Percentiles rank a stretch among this genome's conserved stretches.
Evolutionary conservation across 2,113 vertebrate species (phyloP).

Genomic region (Rhinolophus sinicus): DNA sequence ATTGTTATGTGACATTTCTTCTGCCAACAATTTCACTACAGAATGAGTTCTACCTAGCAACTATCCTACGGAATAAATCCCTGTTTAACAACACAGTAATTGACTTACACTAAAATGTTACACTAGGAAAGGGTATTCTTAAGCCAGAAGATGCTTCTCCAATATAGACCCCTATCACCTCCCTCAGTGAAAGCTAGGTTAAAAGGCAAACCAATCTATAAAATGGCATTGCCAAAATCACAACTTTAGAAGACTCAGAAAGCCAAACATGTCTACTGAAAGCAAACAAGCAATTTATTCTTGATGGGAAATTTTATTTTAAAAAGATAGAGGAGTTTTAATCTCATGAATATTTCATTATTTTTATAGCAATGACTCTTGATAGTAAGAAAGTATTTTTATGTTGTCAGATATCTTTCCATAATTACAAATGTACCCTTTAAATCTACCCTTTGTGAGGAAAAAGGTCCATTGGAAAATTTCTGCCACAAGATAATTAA

Average conservation of each 20-base stretch:
- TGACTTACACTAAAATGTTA: slow-evolving; percentile 75
- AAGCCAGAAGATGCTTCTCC: slow-evolving; percentile 31
- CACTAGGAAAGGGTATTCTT: slow-evolving; percentile 55
- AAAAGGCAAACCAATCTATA: slow-evolving; percentile 56
- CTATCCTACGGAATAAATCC: slow-evolving; percentile 55
- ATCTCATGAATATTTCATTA: not conserved
- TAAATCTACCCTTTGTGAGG: not conserved
- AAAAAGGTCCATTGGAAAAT: slow-evolving; percentile 16
- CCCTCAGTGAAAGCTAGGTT: slow-evolving; percentile 53
- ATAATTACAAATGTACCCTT: slow-evolving; percentile 21
- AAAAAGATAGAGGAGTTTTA: slow-evolving; percentile 18
- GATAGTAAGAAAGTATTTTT: slow-evolving; percentile 17
- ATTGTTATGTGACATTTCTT: slow-evolving; percentile 67
- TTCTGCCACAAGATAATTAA: slow-evolving; percentile 45
- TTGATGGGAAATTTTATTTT: slow-evolving; percentile 22
- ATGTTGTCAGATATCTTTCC: slow-evolving; percentile 35
- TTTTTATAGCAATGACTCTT: slow-evolving; percentile 33
- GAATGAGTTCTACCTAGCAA: slow-evolving; percentile 65
- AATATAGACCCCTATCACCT: slow-evolving; percentile 44
- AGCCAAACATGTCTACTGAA: slow-evolving; percentile 23
- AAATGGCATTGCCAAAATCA: slow-evolving; percentile 44
- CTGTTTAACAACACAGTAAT: slow-evolving; percentile 64
- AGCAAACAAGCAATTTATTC: slow-evolving; percentile 22
- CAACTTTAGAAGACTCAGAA: slow-evolving; percentile 50
- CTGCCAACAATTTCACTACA: slow-evolving; percentile 28